Evolutionary conservation across 2,113 vertebrate genomes (phyloP).

Genomic region (Echinops telfairi): DNA sequence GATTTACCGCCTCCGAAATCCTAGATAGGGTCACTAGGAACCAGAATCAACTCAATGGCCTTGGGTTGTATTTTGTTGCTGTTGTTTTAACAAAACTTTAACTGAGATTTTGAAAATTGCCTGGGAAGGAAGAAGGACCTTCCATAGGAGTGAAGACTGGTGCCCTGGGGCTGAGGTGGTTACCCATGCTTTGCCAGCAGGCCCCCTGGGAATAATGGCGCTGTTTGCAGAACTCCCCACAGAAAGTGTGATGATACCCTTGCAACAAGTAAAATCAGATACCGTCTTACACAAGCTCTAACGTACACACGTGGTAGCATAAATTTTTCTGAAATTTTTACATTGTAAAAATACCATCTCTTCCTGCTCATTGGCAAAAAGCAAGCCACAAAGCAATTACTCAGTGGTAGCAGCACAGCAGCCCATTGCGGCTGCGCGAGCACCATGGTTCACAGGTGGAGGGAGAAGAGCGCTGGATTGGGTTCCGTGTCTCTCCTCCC

Average conservation of each 20-base stretch:
- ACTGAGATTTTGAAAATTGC: constrained; percentile 1
- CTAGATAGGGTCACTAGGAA: no score
- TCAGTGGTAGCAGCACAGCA: background rate
- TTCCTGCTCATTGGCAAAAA: background rate
- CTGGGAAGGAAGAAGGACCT: background rate
- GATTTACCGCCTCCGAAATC: no score
- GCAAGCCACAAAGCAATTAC: background rate
- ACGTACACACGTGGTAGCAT: background rate
- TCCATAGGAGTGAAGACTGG: background rate
- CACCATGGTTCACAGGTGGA: background rate
- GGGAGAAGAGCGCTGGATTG: background rate
- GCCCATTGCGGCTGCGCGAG: background rate
- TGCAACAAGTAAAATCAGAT: constrained; percentile 13
- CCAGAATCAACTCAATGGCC: no score
- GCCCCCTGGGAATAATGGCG: background rate
- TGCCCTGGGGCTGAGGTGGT: background rate
- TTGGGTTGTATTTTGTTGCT: no score
- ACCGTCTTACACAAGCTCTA: background rate
- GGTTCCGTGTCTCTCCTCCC: background rate
- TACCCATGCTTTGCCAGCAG: background rate
- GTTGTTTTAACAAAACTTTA: no score
- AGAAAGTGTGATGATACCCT: background rate
- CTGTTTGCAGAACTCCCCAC: background rate
- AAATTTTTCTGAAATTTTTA: constrained; percentile 17
- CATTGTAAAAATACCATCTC: background rate